phyloP scores from a whole-genome alignment of 2,888 invertebrate genomes.

The Epsilonema sp. region DNA sequence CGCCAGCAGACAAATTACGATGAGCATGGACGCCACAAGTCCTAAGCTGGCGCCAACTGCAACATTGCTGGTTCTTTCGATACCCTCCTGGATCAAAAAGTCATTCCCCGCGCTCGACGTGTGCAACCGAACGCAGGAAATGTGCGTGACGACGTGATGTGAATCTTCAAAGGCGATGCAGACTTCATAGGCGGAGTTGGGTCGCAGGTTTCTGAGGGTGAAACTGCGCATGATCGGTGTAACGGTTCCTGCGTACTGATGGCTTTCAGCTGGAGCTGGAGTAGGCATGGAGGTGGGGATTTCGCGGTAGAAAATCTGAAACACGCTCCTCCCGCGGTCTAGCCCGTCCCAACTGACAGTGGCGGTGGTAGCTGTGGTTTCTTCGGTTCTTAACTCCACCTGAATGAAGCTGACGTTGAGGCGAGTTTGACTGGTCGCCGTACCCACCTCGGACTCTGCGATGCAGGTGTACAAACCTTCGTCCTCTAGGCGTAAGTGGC shows the following conservation, averaged over 20 bases:
- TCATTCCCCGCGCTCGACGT: conserved; percentile 19
- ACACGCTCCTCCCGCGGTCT: conserved; percentile 13
- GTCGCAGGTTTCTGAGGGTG: conserved; percentile 30
- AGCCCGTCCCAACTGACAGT: neutral
- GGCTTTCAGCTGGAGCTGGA: conserved; percentile 4
- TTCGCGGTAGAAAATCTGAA: conserved; percentile 25
- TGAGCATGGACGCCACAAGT: conserved; percentile 14
- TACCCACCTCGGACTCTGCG: conserved; percentile 28
- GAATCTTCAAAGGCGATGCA: conserved; percentile 32
- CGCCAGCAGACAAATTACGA: conserved; percentile 17
- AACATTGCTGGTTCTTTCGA: conserved; percentile 19
- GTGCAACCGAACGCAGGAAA: conserved; percentile 24
- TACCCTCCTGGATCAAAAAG: conserved; percentile 21
- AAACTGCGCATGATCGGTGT: conserved; percentile 24
- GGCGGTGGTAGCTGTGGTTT: neutral
- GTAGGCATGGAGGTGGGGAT: conserved; percentile 1
- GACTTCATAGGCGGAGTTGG: conserved; percentile 32
- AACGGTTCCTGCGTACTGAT: conserved; percentile 15
- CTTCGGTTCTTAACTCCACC: neutral
- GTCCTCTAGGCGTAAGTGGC: conserved; percentile 24
- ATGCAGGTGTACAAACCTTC: conserved; percentile 33
- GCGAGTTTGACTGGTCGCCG: conserved; percentile 20
- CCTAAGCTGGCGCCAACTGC: conserved; percentile 23
- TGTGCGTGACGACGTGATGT: conserved; percentile 24
- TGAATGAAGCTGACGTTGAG: conserved; percentile 1